phyloP scores from a whole-genome alignment of 2,888 invertebrate species.

The Epinotia nisella region DNA sequence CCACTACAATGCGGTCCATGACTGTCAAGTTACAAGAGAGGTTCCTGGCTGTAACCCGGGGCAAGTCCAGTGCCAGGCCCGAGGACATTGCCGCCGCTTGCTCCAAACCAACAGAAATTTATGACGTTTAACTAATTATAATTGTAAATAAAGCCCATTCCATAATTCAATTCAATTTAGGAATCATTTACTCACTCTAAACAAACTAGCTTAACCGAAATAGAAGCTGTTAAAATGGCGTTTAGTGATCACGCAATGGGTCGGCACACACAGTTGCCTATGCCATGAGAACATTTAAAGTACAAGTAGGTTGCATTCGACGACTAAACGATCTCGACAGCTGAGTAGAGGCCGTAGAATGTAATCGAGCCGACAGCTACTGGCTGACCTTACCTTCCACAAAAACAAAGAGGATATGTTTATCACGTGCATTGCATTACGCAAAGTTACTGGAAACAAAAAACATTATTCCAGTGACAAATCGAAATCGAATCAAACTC shows the following conservation, averaged over 20 bases:
- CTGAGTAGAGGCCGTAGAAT: conserved; percentile 34
- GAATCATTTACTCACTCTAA: no score
- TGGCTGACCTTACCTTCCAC: conserved; percentile 31
- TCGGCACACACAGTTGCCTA: neutral
- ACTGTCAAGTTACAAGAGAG: conserved; percentile 53
- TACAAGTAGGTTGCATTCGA: conserved; percentile 11
- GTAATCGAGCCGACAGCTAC: conserved; percentile 13
- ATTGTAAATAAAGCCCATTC: neutral
- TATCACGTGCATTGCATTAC: conserved; percentile 4
- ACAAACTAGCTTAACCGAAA: no score
- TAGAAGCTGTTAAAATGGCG: neutral
- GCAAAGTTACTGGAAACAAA: neutral
- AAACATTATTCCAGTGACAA: neutral
- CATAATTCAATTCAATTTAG: neutral
- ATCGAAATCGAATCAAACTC: neutral
- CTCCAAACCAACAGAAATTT: neutral
- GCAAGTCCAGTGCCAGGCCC: neutral
- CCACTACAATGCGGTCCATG: conserved; percentile 52
- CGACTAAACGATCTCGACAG: conserved; percentile 20
- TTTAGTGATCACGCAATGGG: conserved; percentile 21
- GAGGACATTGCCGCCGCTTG: neutral
- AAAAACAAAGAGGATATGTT: conserved; percentile 15
- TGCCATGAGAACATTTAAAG: neutral
- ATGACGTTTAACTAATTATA: conserved; percentile 18
- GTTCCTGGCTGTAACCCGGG: conserved; percentile 49